Base-by-base conservation (phyloP, 2,888 invertebrate species). In the Tinea pellionella region DNA sequence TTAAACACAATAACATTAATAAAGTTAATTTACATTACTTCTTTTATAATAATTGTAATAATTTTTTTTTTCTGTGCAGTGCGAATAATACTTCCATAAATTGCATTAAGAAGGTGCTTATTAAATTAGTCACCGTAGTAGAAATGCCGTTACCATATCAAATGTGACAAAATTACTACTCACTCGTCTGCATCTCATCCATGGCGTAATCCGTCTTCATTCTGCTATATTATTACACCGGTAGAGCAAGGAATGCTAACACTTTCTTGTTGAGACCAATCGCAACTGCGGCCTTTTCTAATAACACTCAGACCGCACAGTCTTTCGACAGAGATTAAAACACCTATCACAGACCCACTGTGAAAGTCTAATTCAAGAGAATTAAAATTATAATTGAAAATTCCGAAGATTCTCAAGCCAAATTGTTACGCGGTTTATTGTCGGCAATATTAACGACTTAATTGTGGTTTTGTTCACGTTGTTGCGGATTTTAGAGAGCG, bases 121-220 rank as follows among this genome's bases (percentile, higher is more conserved):
- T 47, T 15, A 47, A 37, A 47, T 47, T 47, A 47, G 47, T 47
- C 15, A 47, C 47, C 15, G 15, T 37, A n/a, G 13, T 47, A 6
- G 13, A n/a, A n/a, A 42, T 42, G 13, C n/a, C 6, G 12, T 42
- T 47, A 16, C 37, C 37, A 47, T 16, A 16, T 8, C 16, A 15
- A 47, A 47, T n/a, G 18, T 4, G 24, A 24, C 24, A 4, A 53
- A 53, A 53, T 53, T 24, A 18, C 2, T 30, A 85, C 86, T 87
- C 78, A 87, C 87, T 80, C 77, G 86, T 87, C 72, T 87, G 85
- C 80, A 84, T 78, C 66, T 84, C 87, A 77, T 87, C 87, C 84
- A 87, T 78, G 64, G 86, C 84, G 78, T 87, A 87, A 84, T 87
- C 87, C 83, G 87, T 82, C 80, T 87, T 87, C 87, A 87, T 87